Evolutionary conservation across 1,140 invertebrate genomes (phyloP).

Genomic region (Rhagoletis zephyria): DNA sequence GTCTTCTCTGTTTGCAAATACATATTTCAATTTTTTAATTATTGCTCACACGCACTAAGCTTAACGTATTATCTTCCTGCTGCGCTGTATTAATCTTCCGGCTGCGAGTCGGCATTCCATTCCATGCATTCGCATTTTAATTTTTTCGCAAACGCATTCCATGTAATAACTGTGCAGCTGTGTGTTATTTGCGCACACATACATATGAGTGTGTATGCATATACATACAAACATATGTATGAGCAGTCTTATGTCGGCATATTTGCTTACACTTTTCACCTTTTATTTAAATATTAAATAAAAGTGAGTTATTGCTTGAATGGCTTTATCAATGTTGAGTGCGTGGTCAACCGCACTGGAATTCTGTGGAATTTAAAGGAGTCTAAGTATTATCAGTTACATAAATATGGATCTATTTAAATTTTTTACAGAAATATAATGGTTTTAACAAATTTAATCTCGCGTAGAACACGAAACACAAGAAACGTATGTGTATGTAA

Average conservation of each 20-base stretch:
- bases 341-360: constrained; percentile 15
- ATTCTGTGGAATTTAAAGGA: constrained; percentile 33
- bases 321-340: constrained; percentile 27
- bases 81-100: neutral
- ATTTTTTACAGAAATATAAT: neutral
- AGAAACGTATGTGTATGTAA: too few relatives aligned
- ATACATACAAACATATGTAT: neutral
- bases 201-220: neutral
- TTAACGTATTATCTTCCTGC: too few relatives aligned
- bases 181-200: neutral
- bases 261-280: neutral
- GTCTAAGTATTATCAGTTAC: neutral
- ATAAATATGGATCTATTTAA: too few relatives aligned
- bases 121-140: constrained; percentile 1
- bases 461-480: too few relatives aligned
- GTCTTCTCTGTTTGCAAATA: neutral
- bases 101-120: neutral
- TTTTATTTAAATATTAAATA: constrained; percentile 23
- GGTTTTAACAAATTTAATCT: too few relatives aligned
- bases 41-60: constrained; percentile 41
- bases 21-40: constrained; percentile 47
- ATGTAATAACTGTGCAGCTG: neutral
- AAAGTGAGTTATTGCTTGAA: constrained; percentile 38
- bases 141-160: constrained; percentile 28
- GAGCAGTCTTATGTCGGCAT: neutral